phyloP scores from a whole-genome alignment of 2,797 vertebrate species.

The Thalassophryne amazonica region DNA sequence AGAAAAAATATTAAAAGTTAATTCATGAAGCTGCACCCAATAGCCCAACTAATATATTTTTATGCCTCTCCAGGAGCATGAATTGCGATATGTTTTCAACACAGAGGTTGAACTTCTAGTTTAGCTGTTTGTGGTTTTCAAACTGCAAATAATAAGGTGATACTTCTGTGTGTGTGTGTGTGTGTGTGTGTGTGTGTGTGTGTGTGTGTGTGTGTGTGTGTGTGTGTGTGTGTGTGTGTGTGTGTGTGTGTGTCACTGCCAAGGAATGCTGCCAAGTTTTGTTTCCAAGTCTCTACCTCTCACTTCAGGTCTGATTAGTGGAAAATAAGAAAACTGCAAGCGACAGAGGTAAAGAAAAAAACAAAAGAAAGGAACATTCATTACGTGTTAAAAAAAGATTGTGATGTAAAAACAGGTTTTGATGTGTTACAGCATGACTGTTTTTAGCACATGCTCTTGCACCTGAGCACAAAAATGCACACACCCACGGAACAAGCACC shows the following conservation, averaged over 20 bases:
- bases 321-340: conserved; percentile 22
- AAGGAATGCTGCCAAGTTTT: conserved; percentile 66
- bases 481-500: conserved; percentile 88
- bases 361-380: conserved; percentile 51
- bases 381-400: conserved; percentile 66
- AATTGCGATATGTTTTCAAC: not conserved
- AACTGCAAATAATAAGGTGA: conserved; percentile 53
- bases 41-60: not conserved
- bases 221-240: not conserved
- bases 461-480: conserved; percentile 69
- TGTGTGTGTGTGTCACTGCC: conserved; percentile 37
- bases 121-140: conserved; percentile 35
- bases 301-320: conserved; percentile 40
- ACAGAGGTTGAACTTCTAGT: conserved; percentile 46
- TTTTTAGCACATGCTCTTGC: conserved; percentile 94
- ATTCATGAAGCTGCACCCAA: not conserved
- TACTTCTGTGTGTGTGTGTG: conserved; percentile 20
- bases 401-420: conserved; percentile 89
- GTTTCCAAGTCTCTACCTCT: conserved; percentile 52
- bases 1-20: not conserved
- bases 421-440: conserved; percentile 94
- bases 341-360: conserved; percentile 20
- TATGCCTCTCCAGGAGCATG: not conserved
- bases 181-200: not conserved
- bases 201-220: conserved; percentile 26